Percentiles rank a stretch among this genome's conserved stretches.
Evolutionary conservation across 2,888 invertebrate species (phyloP).

Genomic region (Acanthopleura granulata): DNA sequence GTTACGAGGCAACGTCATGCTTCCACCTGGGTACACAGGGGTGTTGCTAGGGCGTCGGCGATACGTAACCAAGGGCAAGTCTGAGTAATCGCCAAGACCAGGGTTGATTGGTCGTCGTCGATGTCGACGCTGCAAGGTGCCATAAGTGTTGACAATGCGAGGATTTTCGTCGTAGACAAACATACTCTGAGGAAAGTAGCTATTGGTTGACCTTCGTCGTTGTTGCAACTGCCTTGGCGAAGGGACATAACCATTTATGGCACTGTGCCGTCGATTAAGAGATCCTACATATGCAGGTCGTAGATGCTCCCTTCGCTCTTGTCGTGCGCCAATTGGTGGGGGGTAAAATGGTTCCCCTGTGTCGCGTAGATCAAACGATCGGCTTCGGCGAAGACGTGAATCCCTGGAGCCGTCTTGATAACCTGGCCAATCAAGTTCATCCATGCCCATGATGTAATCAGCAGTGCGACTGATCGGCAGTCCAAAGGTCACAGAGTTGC

Average conservation of each 20-base stretch:
- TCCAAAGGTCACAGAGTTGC: slow-evolving; percentile 14
- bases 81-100: slow-evolving; percentile 10
- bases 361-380: background rate
- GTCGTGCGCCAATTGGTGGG: background rate
- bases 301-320: background rate
- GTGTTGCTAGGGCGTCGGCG: background rate
- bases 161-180: background rate
- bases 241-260: background rate
- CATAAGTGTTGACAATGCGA: background rate
- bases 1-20: background rate
- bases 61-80: slow-evolving; percentile 2
- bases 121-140: background rate
- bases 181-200: background rate
- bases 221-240: background rate
- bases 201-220: background rate
- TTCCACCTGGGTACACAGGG: background rate
- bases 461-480: slow-evolving; percentile 7
- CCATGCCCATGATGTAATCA: slow-evolving; percentile 1
- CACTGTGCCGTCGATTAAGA: background rate
- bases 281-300: background rate
- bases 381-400: background rate
- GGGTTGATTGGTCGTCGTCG: background rate
- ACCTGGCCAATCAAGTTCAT: background rate
- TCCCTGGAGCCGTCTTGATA: background rate
- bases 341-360: background rate